phyloP scores from a whole-genome alignment of 1,140 invertebrate genomes.

The Hycleus phaleratus region DNA sequence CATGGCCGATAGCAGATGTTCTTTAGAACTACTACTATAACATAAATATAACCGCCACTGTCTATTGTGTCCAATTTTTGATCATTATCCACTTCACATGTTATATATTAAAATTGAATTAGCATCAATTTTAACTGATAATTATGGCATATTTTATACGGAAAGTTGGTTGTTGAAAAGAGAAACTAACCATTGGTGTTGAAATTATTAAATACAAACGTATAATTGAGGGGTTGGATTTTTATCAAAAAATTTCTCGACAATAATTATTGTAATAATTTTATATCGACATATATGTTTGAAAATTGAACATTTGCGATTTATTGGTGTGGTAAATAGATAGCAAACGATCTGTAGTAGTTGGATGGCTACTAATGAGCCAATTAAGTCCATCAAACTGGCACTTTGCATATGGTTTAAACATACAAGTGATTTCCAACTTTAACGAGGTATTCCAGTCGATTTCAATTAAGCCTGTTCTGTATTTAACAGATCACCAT shows the following conservation, averaged over 20 bases:
- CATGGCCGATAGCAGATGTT: conserved; percentile 24
- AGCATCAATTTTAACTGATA: neutral
- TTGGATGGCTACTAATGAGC: conserved; percentile 20
- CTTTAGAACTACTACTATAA: conserved; percentile 14
- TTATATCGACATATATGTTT: neutral
- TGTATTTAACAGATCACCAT: conserved; percentile 4
- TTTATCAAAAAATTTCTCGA: no score
- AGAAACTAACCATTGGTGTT: no score
- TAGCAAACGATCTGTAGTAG: conserved; percentile 15
- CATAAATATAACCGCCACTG: conserved; percentile 15
- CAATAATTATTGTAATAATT: no score
- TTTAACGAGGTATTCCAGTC: conserved; percentile 10
- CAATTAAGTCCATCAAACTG: conserved; percentile 23
- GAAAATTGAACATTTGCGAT: neutral
- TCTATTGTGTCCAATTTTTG: conserved; percentile 21
- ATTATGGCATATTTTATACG: no score
- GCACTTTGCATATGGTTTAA: conserved; percentile 18
- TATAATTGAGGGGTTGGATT: no score
- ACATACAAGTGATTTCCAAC: conserved; percentile 8
- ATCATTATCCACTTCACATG: conserved; percentile 25
- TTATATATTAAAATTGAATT: conserved; percentile 12
- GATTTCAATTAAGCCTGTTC: conserved; percentile 16
- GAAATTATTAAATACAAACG: no score
- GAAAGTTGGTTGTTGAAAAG: no score
- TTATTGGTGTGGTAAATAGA: no score